Conservation (phyloP, 2,797 vertebrate genomes). For the Microctenopoma lineatum region DNA sequence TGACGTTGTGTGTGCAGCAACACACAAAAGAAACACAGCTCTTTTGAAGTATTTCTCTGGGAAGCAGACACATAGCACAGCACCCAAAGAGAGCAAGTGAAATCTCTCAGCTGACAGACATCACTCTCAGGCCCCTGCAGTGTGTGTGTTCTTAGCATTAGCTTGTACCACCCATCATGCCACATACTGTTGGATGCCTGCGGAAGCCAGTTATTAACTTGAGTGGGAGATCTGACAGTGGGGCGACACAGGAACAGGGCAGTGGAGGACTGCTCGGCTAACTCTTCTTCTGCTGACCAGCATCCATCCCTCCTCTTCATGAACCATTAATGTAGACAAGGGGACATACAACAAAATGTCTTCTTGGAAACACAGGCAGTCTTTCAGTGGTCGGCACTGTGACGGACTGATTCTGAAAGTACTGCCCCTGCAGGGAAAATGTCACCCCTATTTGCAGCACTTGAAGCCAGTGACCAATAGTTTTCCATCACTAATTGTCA, state of each 20-base stretch:
- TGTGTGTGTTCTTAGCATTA: slow-evolving; percentile 15
- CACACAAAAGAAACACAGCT: slow-evolving; percentile 1
- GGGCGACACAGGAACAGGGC: slow-evolving; percentile 59
- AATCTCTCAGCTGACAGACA: slow-evolving; percentile 25
- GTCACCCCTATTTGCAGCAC: slow-evolving; percentile 24
- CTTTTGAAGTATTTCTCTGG: background rate
- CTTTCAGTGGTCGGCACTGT: slow-evolving; percentile 70
- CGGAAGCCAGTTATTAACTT: slow-evolving; percentile 37
- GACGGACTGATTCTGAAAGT: slow-evolving; percentile 59
- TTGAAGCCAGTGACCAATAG: slow-evolving; percentile 21
- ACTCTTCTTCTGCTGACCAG: slow-evolving; percentile 29
- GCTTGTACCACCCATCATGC: slow-evolving; percentile 54
- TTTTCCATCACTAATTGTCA: slow-evolving; percentile 19
- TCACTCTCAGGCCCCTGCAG: slow-evolving; percentile 17
- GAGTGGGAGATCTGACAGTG: slow-evolving; percentile 73
- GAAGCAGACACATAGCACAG: slow-evolving; percentile 15
- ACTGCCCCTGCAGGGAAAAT: slow-evolving; percentile 51
- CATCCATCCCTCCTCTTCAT: slow-evolving; percentile 55
- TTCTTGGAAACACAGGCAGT: slow-evolving; percentile 64
- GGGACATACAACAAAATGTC: slow-evolving; percentile 54
- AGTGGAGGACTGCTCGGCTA: slow-evolving; percentile 9
- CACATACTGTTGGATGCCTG: slow-evolving; percentile 62
- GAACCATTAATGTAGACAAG: slow-evolving; percentile 4
- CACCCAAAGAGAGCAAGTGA: background rate
- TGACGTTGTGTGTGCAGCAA: background rate